These are phyloP conservation scores for Phenganax stokvisi DNA, from an alignment of 92 coral and sea anemone genomes.

Conservation along the genomic window DNA sequence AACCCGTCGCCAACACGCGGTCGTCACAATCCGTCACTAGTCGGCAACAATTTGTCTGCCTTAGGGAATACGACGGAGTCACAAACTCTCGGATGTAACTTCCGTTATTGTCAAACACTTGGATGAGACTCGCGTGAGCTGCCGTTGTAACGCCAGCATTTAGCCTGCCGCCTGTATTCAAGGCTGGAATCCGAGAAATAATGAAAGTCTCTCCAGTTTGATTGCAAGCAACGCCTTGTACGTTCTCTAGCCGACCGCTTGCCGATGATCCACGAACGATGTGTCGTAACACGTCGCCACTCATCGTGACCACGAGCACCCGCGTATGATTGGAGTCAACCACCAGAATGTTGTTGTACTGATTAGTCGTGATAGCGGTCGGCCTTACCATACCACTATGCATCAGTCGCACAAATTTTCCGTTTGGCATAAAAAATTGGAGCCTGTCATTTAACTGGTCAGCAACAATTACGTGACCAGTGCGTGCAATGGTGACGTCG, in stretches of 20 bases:
- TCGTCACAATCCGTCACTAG: slow-evolving; percentile 32
- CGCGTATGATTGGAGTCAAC: slow-evolving; percentile 22
- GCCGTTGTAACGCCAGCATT: slow-evolving; percentile 1
- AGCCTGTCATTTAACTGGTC: slow-evolving; percentile 24
- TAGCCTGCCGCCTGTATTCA: neutral
- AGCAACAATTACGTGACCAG: slow-evolving; percentile 32
- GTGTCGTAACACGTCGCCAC: slow-evolving; percentile 32
- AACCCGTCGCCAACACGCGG: slow-evolving; percentile 38
- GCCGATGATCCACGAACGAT: slow-evolving; percentile 15
- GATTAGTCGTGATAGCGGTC: slow-evolving; percentile 18
- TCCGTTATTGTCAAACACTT: slow-evolving; percentile 34
- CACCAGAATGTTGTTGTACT: slow-evolving; percentile 15
- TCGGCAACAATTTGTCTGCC: neutral
- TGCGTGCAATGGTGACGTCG: slow-evolving; percentile 34
- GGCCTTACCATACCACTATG: slow-evolving; percentile 1
- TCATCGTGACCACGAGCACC: slow-evolving; percentile 22
- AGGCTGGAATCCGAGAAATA: slow-evolving; percentile 27
- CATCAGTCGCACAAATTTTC: slow-evolving; percentile 19
- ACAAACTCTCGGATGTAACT: slow-evolving; percentile 21
- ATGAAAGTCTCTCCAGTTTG: slow-evolving; percentile 33
- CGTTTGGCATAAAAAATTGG: slow-evolving; percentile 24
- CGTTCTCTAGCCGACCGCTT: slow-evolving; percentile 11
- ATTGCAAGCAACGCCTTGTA: slow-evolving; percentile 35
- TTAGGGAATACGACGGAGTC: slow-evolving; percentile 23
- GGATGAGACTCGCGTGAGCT: slow-evolving; percentile 24